Evolutionary conservation across 2,113 vertebrate species (phyloP), one percentile per base, ranked within the genome.

Genomic region (Melanocharis versteri): DNA sequence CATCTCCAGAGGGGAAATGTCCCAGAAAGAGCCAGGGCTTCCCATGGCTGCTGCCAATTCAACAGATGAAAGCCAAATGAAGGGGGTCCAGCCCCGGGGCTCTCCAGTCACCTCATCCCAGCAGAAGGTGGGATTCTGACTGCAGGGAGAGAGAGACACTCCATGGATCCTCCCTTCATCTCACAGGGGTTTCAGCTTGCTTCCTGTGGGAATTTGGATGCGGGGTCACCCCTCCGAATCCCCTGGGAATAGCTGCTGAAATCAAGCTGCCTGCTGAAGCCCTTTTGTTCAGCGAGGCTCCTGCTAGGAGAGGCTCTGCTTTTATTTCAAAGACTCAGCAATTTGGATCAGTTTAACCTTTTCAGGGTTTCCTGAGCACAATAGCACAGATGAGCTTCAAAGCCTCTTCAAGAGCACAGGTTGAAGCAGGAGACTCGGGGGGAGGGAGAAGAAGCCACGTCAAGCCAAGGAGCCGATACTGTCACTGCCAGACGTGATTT

Each of bases 331-430:
- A 92, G 90, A 69, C 69, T 93, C 88, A 92, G 89, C 92, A 92
- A 48, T 93, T 93, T 89, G 96, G 86, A 90, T 92, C 30, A 53
- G 86, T 96, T 97, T 94, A 96, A 96, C 96, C 94, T 96, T 91
- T 92, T 75, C 88, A 60, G 79, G 73, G 77, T 81, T 90, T 94
- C 66, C 77, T 40, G 82, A 42, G 50, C 92, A 94, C 92, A 96
- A 95, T 88, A 93, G 94, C 73, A 13, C 66, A 95, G 92, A 95
- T 87, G 95, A 97, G 87, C 91, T 77, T 64, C 82, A 76, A 93
- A 91, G 73, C 40, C 66, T 89, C 73, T 71, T 76, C 70, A 77
- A 45, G 81, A 95, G 75, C 76, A 69, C 81, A 68, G 70, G 91
- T 48, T 87, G 96, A 37, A 80, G 80, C 50, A 6, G 22, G 79